These are phyloP conservation scores for Torymus aiolomorphi DNA, from an alignment of 2,888 invertebrate species.

Conservation along the genomic window DNA sequence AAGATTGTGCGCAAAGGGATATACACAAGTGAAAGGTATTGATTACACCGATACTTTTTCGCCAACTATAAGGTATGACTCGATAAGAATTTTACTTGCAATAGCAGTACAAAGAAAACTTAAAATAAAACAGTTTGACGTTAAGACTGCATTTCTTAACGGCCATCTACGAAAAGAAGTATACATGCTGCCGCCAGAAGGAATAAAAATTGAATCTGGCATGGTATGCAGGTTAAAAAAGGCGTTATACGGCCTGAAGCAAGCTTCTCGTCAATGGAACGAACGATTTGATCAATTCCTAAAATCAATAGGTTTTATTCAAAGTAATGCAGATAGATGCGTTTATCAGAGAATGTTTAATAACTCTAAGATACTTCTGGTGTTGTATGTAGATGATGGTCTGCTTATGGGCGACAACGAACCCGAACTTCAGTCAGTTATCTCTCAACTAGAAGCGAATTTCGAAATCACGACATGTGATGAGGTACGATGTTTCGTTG, in stretches of 20 bases:
- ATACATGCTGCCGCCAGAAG: slow-evolving; percentile 53
- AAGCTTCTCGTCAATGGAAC: slow-evolving; percentile 28
- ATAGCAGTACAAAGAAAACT: not conserved
- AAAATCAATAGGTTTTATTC: slow-evolving; percentile 11
- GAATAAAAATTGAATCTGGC: slow-evolving; percentile 13
- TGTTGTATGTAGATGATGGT: slow-evolving; percentile 53
- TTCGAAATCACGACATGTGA: slow-evolving; percentile 42
- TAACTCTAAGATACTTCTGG: slow-evolving; percentile 28
- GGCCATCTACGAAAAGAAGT: slow-evolving; percentile 37
- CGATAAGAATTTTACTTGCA: slow-evolving; percentile 1
- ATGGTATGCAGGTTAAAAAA: slow-evolving; percentile 1
- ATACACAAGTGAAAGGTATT: slow-evolving; percentile 17
- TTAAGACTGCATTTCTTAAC: slow-evolving; percentile 5
- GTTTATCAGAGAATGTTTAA: slow-evolving; percentile 31
- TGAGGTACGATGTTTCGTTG: slow-evolving; percentile 36
- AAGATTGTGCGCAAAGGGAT: slow-evolving; percentile 43
- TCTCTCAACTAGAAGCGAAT: not conserved
- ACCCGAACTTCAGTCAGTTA: slow-evolving; percentile 30
- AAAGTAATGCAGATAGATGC: slow-evolving; percentile 37
- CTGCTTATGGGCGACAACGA: slow-evolving; percentile 21
- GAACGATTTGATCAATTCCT: slow-evolving; percentile 28
- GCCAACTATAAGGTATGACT: slow-evolving; percentile 38
- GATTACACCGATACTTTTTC: slow-evolving; percentile 41
- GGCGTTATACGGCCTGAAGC: slow-evolving; percentile 37
- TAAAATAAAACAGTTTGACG: too few relatives aligned